Percentiles rank a stretch among this genome's conserved stretches.
These are phyloP conservation scores for Chymomyza amoena DNA, from an alignment of 2,888 invertebrate genomes.

Conservation along the genomic window DNA sequence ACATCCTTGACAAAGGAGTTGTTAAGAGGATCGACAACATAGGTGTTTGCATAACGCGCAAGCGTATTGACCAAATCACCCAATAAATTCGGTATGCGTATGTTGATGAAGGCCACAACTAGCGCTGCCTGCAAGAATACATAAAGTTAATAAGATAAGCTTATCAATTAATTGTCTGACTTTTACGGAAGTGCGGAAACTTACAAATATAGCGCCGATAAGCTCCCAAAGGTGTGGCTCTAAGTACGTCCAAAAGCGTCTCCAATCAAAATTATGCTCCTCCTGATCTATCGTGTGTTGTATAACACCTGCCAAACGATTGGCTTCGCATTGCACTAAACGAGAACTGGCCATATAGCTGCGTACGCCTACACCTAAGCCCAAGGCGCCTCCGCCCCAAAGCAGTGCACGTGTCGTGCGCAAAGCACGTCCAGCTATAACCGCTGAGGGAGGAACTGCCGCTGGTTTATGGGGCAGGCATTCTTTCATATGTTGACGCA, in stretches of 20 bases:
- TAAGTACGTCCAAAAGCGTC: slow-evolving; percentile 85
- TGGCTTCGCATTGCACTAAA: slow-evolving; percentile 73
- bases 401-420: slow-evolving; percentile 57
- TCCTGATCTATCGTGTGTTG: slow-evolving; percentile 76
- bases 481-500: slow-evolving; percentile 41
- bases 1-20: slow-evolving; percentile 76
- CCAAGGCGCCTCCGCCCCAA: slow-evolving; percentile 66
- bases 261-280: slow-evolving; percentile 87
- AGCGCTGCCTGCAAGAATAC: slow-evolving; percentile 86
- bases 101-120: slow-evolving; percentile 91
- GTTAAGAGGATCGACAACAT: slow-evolving; percentile 76
- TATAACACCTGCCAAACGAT: slow-evolving; percentile 70
- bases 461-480: slow-evolving; percentile 13
- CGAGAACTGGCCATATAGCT: slow-evolving; percentile 22
- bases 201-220: slow-evolving; percentile 87
- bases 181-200: slow-evolving; percentile 11
- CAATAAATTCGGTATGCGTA: slow-evolving; percentile 91
- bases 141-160: not conserved
- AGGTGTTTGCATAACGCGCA: slow-evolving; percentile 81
- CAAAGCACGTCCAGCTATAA: slow-evolving; percentile 34
- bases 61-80: slow-evolving; percentile 91
- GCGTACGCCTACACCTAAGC: slow-evolving; percentile 64
- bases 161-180: not conserved
- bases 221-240: slow-evolving; percentile 88
- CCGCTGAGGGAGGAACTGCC: not conserved